These are phyloP conservation scores for Mus pahari DNA, from an alignment of 2,113 vertebrate species.

Conservation along the genomic window DNA sequence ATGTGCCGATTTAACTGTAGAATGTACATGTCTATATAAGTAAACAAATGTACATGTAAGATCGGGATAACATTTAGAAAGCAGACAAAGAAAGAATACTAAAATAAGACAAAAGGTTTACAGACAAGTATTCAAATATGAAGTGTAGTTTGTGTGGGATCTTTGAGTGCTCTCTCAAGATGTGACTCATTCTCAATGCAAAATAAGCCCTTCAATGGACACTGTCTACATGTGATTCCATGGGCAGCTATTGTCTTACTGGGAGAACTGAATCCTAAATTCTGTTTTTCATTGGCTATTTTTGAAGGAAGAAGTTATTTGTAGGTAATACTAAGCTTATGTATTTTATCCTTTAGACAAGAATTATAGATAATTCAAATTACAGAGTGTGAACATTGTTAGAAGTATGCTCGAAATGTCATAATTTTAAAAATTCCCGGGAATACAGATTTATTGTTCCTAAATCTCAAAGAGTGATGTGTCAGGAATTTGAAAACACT, in stretches of 20 bases:
- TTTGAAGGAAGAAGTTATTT: background rate
- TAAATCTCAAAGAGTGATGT: background rate
- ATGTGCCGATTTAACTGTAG: background rate
- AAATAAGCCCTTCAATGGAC: background rate
- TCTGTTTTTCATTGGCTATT: background rate
- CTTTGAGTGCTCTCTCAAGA: background rate
- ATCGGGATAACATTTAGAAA: background rate
- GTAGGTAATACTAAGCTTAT: background rate
- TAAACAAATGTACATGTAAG: background rate
- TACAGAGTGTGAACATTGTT: background rate
- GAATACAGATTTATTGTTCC: conserved; percentile 4
- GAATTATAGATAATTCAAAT: background rate
- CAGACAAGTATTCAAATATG: background rate
- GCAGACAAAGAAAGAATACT: background rate
- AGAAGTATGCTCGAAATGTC: background rate
- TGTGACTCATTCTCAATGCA: background rate
- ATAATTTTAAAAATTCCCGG: background rate
- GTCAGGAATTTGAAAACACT: background rate
- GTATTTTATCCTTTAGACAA: background rate
- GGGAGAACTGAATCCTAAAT: background rate
- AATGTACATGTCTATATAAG: background rate
- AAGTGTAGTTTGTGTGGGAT: background rate
- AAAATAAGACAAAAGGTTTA: background rate
- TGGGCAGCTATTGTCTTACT: background rate
- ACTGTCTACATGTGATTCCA: background rate